Conservation (phyloP, 2,797 vertebrate genomes). For the Hydrocynus forskahlii region DNA sequence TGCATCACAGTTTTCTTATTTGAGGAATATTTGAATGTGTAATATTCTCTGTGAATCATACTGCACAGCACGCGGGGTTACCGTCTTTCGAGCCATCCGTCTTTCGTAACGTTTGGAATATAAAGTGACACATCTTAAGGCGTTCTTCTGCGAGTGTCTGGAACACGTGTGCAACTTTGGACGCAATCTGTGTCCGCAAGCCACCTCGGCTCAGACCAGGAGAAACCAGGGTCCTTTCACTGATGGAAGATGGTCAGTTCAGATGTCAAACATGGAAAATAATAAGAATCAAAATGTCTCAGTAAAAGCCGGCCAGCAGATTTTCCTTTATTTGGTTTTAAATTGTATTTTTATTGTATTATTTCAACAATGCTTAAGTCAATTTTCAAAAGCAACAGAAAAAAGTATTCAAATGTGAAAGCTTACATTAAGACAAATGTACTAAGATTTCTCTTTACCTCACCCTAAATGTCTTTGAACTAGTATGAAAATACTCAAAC, state of each 20-base stretch:
- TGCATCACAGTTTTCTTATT: neutral
- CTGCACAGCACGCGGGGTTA: neutral
- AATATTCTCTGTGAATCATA: neutral
- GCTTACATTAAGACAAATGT: too few relatives aligned
- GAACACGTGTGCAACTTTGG: constrained; percentile 30
- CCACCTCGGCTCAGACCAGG: constrained; percentile 21
- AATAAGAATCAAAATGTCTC: neutral
- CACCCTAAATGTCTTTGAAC: too few relatives aligned
- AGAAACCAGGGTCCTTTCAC: neutral
- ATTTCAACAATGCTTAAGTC: too few relatives aligned
- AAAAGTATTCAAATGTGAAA: too few relatives aligned
- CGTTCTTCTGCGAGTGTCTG: constrained; percentile 26
- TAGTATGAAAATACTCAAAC: too few relatives aligned
- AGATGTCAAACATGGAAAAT: neutral
- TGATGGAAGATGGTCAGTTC: neutral
- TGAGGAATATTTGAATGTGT: neutral
- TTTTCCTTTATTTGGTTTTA: neutral
- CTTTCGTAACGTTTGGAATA: constrained; percentile 20
- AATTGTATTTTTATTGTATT: too few relatives aligned
- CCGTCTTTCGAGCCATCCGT: constrained; percentile 22
- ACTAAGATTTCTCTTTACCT: too few relatives aligned
- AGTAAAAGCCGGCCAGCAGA: neutral
- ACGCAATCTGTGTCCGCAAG: constrained; percentile 23
- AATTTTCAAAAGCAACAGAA: too few relatives aligned
- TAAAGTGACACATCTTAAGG: constrained; percentile 46